Base-by-base conservation (phyloP, 2,797 vertebrate genomes). In the Pangasius macronema region DNA sequence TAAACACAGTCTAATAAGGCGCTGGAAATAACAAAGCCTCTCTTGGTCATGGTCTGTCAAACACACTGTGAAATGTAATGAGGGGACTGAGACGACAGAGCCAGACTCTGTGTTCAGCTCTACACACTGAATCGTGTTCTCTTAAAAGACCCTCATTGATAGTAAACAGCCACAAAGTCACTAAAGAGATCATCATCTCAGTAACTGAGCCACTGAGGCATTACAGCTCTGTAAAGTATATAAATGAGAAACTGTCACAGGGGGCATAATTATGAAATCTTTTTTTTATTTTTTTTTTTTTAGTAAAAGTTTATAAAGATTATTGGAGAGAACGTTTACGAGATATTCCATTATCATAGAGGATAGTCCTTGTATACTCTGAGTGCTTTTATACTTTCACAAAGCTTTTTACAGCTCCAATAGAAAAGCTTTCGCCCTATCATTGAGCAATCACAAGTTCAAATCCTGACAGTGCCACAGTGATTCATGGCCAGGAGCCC, bases 101-200 rank as follows among this genome's bases (percentile, higher is more conserved):
- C 27, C 67, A 27, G 33, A 27, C 13, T 30, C 49, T 55, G 77
- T 42, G 53, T 80, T 80, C 73, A 61, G 39, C 20, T 16, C 42
- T 1, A 72, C 30, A 67, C 14, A 7, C 68, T 33, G 65, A 72
- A 33, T 75, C 55, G n/a, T 27, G 27, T 30, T 42, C 42, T 63
- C 30, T 65, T 53, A 63, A 75, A 79, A 84, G 39, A 79, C 61
- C 49, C 55, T 55, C 79, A 87, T 5, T 82, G 76, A 49, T 72
- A 59, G 33, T 70, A 61, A 88, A 73, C 72, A 81, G 82, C 75
- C n/a, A 72, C n/a, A 49, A 33, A 70, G 63, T 39, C 33, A 77
- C 20, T 72, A 61, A 68, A 80, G 20, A 85, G 76, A 75, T 82
- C 1, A 82, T 27, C 53, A 49, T 27, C 14, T 61, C 68, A 76